Conservation (phyloP, 2,888 invertebrate species). For the Phragmatobia fuliginosa region DNA sequence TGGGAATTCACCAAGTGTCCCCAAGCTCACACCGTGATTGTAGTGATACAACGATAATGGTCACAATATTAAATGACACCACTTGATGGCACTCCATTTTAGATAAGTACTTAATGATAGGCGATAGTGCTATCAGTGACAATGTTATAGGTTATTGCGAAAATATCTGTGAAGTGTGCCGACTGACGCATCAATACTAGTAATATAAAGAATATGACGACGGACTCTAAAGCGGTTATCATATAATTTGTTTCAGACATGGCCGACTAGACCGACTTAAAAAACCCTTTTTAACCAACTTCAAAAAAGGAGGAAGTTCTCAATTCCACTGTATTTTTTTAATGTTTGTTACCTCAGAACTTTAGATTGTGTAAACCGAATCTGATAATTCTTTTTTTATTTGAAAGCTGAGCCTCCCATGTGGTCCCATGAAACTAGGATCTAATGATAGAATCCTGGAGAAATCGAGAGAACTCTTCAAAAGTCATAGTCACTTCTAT, state of each 20-base stretch:
- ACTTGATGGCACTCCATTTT: conserved; percentile 49
- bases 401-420: too few relatives aligned
- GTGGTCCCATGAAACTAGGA: too few relatives aligned
- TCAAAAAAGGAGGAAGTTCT: too few relatives aligned
- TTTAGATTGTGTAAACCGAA: too few relatives aligned
- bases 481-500: too few relatives aligned
- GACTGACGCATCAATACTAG: conserved; percentile 23
- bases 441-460: too few relatives aligned
- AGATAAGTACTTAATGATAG: conserved; percentile 45
- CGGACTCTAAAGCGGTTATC: neutral
- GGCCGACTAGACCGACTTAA: too few relatives aligned
- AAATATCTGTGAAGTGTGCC: conserved; percentile 36
- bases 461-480: too few relatives aligned
- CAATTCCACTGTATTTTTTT: too few relatives aligned
- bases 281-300: neutral
- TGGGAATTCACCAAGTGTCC: conserved; percentile 51
- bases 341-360: too few relatives aligned
- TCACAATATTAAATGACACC: conserved; percentile 60
- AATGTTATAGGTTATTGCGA: conserved; percentile 46
- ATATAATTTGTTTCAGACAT: neutral
- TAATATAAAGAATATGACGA: neutral
- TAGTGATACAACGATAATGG: conserved; percentile 52
- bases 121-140: conserved; percentile 44
- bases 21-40: conserved; percentile 55
- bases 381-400: too few relatives aligned